Percentiles rank a stretch among this genome's conserved stretches.
phyloP scores from a whole-genome alignment of 2,888 invertebrate species.

The Cacoxenus indagator region DNA sequence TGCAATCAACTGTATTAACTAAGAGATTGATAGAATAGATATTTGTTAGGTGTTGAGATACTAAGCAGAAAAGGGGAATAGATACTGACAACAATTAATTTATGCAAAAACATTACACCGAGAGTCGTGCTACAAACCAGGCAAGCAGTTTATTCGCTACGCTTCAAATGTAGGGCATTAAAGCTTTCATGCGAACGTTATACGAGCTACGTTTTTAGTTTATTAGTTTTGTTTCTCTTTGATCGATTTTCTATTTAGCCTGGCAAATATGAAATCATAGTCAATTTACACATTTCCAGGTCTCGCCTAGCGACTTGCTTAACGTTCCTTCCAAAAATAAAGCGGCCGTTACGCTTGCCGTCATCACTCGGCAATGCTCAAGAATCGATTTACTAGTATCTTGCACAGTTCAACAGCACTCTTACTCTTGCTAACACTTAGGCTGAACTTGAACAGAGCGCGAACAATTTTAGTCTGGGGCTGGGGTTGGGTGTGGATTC shows the following conservation, averaged over 20 bases:
- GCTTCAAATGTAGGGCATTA: background rate
- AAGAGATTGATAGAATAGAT: no score
- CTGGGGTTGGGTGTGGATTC: background rate
- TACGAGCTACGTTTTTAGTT: background rate
- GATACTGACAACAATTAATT: no score
- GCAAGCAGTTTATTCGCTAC: no score
- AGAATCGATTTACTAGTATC: no score
- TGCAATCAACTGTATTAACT: no score
- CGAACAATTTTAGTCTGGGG: slow-evolving; percentile 17
- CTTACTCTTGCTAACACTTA: no score
- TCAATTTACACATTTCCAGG: slow-evolving; percentile 52
- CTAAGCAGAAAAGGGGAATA: no score
- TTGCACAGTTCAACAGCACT: background rate
- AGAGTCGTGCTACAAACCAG: no score
- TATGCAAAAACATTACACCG: no score
- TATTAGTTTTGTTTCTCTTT: background rate
- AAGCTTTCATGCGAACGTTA: background rate
- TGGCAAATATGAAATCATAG: slow-evolving; percentile 53
- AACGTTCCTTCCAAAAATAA: background rate
- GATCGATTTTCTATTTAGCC: slow-evolving; percentile 19
- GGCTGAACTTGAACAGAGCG: slow-evolving; percentile 8
- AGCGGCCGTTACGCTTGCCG: background rate
- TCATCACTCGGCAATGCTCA: background rate
- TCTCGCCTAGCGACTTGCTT: slow-evolving; percentile 16
- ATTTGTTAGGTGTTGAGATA: no score